Percentiles rank a stretch among this genome's conserved stretches.
phyloP scores from a whole-genome alignment of 1,140 invertebrate species.

The Aphis gossypii region DNA sequence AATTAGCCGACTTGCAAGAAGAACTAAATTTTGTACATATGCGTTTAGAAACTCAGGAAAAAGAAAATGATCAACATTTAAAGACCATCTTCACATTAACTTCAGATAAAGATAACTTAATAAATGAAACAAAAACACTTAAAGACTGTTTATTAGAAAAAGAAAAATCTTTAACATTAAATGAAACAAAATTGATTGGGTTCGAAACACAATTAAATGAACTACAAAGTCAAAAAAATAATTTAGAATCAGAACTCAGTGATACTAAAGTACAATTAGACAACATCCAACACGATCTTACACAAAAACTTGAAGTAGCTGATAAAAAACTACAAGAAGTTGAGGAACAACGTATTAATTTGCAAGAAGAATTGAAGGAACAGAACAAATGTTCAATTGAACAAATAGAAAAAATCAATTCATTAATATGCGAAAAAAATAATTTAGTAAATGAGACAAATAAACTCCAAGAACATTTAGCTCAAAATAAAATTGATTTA shows the following conservation, averaged over 20 bases:
- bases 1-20: background rate
- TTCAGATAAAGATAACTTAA: constrained; percentile 38
- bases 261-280: constrained; percentile 10
- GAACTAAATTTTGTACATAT: background rate
- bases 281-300: background rate
- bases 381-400: background rate
- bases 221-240: background rate
- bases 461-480: background rate
- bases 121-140: constrained; percentile 15
- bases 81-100: background rate
- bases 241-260: background rate
- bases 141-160: constrained; percentile 29
- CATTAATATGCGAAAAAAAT: background rate
- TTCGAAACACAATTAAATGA: background rate
- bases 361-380: background rate
- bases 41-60: background rate
- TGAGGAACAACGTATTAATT: background rate
- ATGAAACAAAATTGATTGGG: background rate
- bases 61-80: background rate
- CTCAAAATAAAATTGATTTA: background rate
- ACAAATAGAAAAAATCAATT: no score
- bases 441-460: constrained; percentile 9
- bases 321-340: background rate
- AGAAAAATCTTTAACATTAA: background rate
- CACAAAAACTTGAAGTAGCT: background rate